A percentile compares a stretch with the other conserved stretches of the same genome.
Evolutionary conservation across 2,888 invertebrate genomes (phyloP).

Genomic region (Melieria picta): DNA sequence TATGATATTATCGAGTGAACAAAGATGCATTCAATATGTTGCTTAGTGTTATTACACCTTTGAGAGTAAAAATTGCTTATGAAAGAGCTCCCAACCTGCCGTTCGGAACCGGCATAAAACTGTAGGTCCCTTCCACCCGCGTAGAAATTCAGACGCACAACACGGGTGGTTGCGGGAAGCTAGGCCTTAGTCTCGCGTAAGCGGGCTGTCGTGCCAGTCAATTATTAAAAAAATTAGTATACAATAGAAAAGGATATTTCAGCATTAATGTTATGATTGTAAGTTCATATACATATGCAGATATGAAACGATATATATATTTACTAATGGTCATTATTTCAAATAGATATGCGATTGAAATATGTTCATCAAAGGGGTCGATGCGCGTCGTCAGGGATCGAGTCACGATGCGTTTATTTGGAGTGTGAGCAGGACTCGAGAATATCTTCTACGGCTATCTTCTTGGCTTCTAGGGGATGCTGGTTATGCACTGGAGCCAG

Average conservation of each 20-base stretch:
- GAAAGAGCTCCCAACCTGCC: too few relatives aligned
- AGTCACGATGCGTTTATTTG: slow-evolving; percentile 31
- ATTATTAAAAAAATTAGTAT: too few relatives aligned
- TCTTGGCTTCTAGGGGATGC: slow-evolving; percentile 29
- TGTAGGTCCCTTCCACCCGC: too few relatives aligned
- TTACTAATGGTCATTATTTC: background rate
- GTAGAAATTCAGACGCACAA: too few relatives aligned
- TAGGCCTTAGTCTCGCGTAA: too few relatives aligned
- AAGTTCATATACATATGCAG: background rate
- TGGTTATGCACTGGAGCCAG: slow-evolving; percentile 31
- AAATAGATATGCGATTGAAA: background rate
- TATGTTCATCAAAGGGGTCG: background rate
- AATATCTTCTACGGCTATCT: background rate
- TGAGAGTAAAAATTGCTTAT: too few relatives aligned
- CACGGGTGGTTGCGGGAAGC: too few relatives aligned
- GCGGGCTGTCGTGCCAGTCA: too few relatives aligned
- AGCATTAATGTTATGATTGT: background rate
- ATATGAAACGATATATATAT: background rate
- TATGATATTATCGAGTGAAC: background rate
- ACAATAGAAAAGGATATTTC: background rate
- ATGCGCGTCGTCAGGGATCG: background rate
- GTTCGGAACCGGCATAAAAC: too few relatives aligned
- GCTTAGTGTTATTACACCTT: background rate
- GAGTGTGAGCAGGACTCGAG: slow-evolving; percentile 20
- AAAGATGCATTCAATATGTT: background rate